phyloP scores from a whole-genome alignment of 2,888 invertebrate species.

The Geotrupes spiniger region DNA sequence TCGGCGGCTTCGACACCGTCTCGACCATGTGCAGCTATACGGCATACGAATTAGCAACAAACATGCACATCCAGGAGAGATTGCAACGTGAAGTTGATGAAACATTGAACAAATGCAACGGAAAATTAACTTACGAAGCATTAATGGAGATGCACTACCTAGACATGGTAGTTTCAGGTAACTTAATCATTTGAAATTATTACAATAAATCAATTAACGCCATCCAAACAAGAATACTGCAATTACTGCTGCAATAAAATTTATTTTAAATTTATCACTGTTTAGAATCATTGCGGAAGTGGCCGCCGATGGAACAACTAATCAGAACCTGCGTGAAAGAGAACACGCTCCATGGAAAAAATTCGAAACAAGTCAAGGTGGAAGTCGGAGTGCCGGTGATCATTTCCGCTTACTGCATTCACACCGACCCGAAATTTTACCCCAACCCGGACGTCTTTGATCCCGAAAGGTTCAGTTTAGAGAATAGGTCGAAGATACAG shows the following conservation, averaged over 20 bases:
- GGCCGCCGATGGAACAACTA: slow-evolving; percentile 49
- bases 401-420: slow-evolving; percentile 53
- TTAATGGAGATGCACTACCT: slow-evolving; percentile 56
- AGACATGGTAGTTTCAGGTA: slow-evolving; percentile 59
- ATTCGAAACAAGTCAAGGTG: slow-evolving; percentile 35
- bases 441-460: slow-evolving; percentile 55
- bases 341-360: slow-evolving; percentile 50
- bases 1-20: slow-evolving; percentile 55
- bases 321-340: slow-evolving; percentile 54
- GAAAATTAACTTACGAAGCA: slow-evolving; percentile 52
- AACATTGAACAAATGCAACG: slow-evolving; percentile 25
- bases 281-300: slow-evolving; percentile 38
- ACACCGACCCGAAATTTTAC: slow-evolving; percentile 56
- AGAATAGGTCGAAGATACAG: slow-evolving; percentile 52
- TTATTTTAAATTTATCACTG: too few relatives aligned
- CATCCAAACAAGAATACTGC: too few relatives aligned
- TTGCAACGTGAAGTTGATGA: slow-evolving; percentile 57
- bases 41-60: slow-evolving; percentile 57
- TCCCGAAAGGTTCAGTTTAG: slow-evolving; percentile 56
- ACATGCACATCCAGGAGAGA: slow-evolving; percentile 58
- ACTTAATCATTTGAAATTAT: too few relatives aligned
- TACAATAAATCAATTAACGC: too few relatives aligned
- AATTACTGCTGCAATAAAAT: too few relatives aligned
- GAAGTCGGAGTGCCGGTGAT: slow-evolving; percentile 52
- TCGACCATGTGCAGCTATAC: slow-evolving; percentile 53